phyloP scores from a whole-genome alignment of 2,888 invertebrate species.

The Rhingia rostrata region DNA sequence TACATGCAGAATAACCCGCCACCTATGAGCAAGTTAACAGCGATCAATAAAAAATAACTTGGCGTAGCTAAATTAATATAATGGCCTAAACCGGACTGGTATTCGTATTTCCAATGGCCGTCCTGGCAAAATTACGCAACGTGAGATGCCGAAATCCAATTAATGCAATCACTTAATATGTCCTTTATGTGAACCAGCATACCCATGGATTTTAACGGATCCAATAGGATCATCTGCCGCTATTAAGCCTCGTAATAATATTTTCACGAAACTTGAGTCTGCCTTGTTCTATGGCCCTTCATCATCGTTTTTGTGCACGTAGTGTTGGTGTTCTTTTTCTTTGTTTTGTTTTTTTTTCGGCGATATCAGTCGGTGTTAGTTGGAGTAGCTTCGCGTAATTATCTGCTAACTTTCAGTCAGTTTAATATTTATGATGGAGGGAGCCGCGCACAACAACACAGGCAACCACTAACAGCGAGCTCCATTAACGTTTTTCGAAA shows the following conservation, averaged over 20 bases:
- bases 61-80: slow-evolving; percentile 61
- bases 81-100: slow-evolving; percentile 49
- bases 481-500: slow-evolving; percentile 74
- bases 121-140: slow-evolving; percentile 65
- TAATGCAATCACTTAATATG: slow-evolving; percentile 72
- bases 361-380: slow-evolving; percentile 73
- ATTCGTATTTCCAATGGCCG: slow-evolving; percentile 51
- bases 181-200: slow-evolving; percentile 47
- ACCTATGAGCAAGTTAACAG: slow-evolving; percentile 39
- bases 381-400: slow-evolving; percentile 74
- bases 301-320: slow-evolving; percentile 46
- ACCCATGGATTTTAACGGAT: slow-evolving; percentile 47
- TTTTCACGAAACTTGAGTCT: slow-evolving; percentile 55
- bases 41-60: slow-evolving; percentile 41
- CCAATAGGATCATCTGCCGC: slow-evolving; percentile 72
- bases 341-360: slow-evolving; percentile 58
- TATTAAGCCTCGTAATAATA: slow-evolving; percentile 68
- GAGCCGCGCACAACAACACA: slow-evolving; percentile 51
- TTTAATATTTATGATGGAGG: slow-evolving; percentile 74
- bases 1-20: slow-evolving; percentile 46
- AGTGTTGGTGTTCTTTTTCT: slow-evolving; percentile 7
- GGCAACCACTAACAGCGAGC: slow-evolving; percentile 51
- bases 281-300: slow-evolving; percentile 49
- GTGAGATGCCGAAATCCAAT: slow-evolving; percentile 72
- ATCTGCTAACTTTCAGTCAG: slow-evolving; percentile 75